Conservation (phyloP, 2,888 invertebrate genomes). For the Clitarchus hookeri region DNA sequence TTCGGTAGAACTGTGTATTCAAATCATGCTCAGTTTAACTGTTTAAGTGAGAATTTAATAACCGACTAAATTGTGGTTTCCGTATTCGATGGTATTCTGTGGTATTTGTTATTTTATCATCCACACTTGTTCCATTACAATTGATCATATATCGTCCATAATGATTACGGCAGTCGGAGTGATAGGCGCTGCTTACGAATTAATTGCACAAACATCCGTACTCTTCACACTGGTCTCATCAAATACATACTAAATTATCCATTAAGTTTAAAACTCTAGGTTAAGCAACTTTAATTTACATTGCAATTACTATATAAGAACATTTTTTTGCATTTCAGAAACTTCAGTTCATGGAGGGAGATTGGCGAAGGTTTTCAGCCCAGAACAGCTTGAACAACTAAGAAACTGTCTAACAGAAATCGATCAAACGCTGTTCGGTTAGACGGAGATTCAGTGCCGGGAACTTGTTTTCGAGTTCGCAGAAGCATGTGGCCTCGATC, state of each 20-base stretch:
- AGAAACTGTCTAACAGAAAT: background rate
- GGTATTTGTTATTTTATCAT: too few relatives aligned
- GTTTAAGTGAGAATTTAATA: too few relatives aligned
- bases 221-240: background rate
- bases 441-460: background rate
- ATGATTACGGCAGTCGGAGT: too few relatives aligned
- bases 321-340: background rate
- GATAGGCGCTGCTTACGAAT: too few relatives aligned
- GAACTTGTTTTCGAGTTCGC: background rate
- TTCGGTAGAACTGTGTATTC: too few relatives aligned
- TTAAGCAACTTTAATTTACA: background rate
- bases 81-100: too few relatives aligned
- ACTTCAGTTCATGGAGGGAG: slow-evolving; percentile 15
- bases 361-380: background rate
- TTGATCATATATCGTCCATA: too few relatives aligned
- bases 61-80: too few relatives aligned
- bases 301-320: background rate
- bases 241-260: background rate
- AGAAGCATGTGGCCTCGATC: background rate
- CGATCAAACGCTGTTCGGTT: background rate
- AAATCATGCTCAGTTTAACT: too few relatives aligned
- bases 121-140: too few relatives aligned
- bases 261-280: background rate
- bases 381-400: background rate
- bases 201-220: background rate